Percentiles rank a stretch among this genome's conserved stretches.
Evolutionary conservation across 2,113 vertebrate species (phyloP).

Genomic region (Lethenteron camtschaticum): DNA sequence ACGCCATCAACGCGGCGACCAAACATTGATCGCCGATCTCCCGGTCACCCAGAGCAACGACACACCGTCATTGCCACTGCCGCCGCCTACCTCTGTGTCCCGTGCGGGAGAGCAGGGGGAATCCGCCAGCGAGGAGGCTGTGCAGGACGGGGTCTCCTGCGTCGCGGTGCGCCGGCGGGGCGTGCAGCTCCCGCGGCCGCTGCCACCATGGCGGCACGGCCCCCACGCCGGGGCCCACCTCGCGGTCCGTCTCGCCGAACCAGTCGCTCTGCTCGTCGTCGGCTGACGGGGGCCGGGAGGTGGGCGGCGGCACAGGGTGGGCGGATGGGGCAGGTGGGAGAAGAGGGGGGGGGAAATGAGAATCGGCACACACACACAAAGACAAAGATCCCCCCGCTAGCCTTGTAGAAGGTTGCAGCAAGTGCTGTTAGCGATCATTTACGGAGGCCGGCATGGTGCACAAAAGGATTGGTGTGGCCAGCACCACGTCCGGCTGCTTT

Average conservation of each 20-base stretch:
- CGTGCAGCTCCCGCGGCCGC: constrained; percentile 14
- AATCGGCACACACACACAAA: neutral
- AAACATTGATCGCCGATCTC: neutral
- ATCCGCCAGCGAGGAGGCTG: constrained; percentile 35
- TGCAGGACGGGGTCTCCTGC: constrained; percentile 30
- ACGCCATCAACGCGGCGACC: constrained; percentile 1
- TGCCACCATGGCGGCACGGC: constrained; percentile 49
- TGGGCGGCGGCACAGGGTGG: neutral
- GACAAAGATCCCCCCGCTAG: neutral
- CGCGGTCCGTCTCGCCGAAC: constrained; percentile 79
- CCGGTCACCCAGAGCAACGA: neutral
- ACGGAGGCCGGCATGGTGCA: constrained; percentile 25
- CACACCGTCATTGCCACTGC: neutral
- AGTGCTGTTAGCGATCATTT: constrained; percentile 19
- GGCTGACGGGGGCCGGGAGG: constrained; percentile 20
- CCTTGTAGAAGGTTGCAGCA: neutral
- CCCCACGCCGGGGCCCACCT: constrained; percentile 40
- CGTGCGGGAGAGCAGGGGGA: constrained; percentile 45
- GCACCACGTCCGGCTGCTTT: neutral
- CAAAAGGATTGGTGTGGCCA: neutral
- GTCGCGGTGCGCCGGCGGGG: constrained; percentile 37
- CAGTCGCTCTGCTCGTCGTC: constrained; percentile 87
- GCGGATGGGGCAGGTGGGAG: neutral
- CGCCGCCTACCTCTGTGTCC: constrained; percentile 37
- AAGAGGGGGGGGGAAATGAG: neutral